Evolutionary conservation across 2,888 invertebrate species (phyloP), one percentile per base, ranked within the genome.

Genomic region (Campoplex capitator): DNA sequence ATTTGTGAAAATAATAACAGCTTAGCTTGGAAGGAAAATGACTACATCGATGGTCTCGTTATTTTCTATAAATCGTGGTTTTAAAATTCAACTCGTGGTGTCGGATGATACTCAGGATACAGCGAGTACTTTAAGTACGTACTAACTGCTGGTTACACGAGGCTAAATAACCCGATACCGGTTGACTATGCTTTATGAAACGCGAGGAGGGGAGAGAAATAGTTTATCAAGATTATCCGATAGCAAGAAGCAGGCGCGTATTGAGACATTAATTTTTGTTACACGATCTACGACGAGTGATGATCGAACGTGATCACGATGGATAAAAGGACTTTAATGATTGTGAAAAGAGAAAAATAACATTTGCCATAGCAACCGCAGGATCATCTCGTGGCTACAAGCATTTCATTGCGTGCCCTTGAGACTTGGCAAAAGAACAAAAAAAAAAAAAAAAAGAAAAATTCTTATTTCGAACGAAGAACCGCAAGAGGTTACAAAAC

Each of bases 131-230:
- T 87, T 88, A 89, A 90, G 90, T 90, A 90, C 87, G 88, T 89
- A 91, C 91, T 91, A 91, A 91, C 91, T 89, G 89, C 89, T 88
- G 89, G 88, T 91, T 90, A 89, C 87, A 76, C 70, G 78, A 23
- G 83, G 56, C 80, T 32, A 77, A 83, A 86, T 80, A 48, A 48
- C 75, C 56, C 9, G 13, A 56, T 67, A 18, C 48, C n/a, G 32
- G 23, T 28, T 11, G 45, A 42, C 45, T 35, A 70, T 35, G 65
- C 67, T 67, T 42, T 28, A 71, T 23, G 28, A 32, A 75, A 23
- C 45, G 78, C 38, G 65, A 51, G 45, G 54, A 28, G 13, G 78
- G n/a, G 38, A 45, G 9, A 35, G 54, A 51, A 73, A 79, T 67
- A 68, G 54, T 42, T 62, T 65, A 79, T 70, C 78, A 83, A 88